Evolutionary conservation across 2,888 invertebrate genomes (phyloP), one percentile per base, ranked within the genome.

Genomic region (Morpho achilles): DNA sequence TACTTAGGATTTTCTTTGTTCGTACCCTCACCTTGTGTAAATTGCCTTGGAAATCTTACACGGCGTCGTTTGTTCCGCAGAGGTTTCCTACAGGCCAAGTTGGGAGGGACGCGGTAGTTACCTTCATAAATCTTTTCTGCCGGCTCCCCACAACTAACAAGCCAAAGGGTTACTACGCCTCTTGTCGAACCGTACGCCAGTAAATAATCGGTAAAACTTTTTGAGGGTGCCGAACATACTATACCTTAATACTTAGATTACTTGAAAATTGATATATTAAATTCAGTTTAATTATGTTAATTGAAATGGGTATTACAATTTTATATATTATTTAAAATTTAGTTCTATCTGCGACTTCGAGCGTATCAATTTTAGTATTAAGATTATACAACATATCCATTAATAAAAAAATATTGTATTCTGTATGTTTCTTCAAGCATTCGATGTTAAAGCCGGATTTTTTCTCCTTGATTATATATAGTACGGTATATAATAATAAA

Each of bases 51-150:
- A 85, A 87, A 87, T 85, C 81, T 82, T 84, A 86, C 81, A 80
- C 83, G 84, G 80, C 80, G 74, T 87, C 87, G 87, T 89, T 88
- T 87, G 85, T 84, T 88, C 77, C 77, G 79, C 79, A 76, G 76
- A 76, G 80, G 75, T 74, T 74, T 84, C 88, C 88, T 82, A 70
- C 73, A 87, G 85, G 87, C 78, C 78, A 77, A 77, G 77, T 73
- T 77, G 80, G 76, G 77, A 69, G 82, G 82, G 82, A 82, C 80
- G 79, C 69, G 75, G 75, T 74, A 77, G 62, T 64, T 68, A 87
- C 88, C 87, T 81, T 79, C 81, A 88, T 88, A 88, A 89, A 89
- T 89, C 90, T 88, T 83, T 82, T 85, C 80, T 80, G 76, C 80
- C 76, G 80, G 79, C 80, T 79, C 74, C 79, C 82, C 83, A 73